Evolutionary conservation across 1,140 invertebrate genomes (phyloP), one percentile per base, ranked within the genome.

Genomic region (Phymastichus coffea): DNA sequence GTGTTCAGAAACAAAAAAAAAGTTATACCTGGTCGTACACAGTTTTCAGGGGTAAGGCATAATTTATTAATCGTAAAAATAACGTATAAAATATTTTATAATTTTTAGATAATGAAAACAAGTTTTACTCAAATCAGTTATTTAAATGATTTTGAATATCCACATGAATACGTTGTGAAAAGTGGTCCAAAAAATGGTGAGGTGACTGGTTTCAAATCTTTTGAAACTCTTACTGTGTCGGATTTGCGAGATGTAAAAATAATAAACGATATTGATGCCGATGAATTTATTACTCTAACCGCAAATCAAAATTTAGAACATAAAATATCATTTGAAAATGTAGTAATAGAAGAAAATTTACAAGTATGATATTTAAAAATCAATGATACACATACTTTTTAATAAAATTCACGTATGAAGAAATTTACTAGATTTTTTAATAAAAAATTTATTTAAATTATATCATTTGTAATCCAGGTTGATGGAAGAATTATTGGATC

Each of bases 321-420:
- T 20, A 33, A 66, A 51, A 73, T 72, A 2, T 68, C 60, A 0
- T 74, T 77, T 33, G 67, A 76, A 14, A 63, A 76, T 62, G 40
- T 76, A 28, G 59, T 37, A 30, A 55, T 76, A 2, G 58, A 63
- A 0, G 65, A 49, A 46, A 54, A 20, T 33, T 23, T 74, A 0
- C 30, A 63, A 63, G 73, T 73, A 61, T n/a, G 8, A 35, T 37
- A 48, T 47, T 30, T 17, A 14, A 30, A 17, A 9, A 33, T 20
- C 33, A 19, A 51, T 23, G 38, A 40, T 40, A 40, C 8, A n/a
- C 38, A 8, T 8, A 17, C 9, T 40, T 12, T 40, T 12, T 12
- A 9, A 4, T 8, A 8, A 12, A n/a, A n/a, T 40, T 12, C 17
- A 6, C 4, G 38, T 4, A n/a, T 6, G 4, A 40, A n/a, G 8